phyloP scores from a whole-genome alignment of 2,797 vertebrate genomes.

The Stomatorhinus walkeri region DNA sequence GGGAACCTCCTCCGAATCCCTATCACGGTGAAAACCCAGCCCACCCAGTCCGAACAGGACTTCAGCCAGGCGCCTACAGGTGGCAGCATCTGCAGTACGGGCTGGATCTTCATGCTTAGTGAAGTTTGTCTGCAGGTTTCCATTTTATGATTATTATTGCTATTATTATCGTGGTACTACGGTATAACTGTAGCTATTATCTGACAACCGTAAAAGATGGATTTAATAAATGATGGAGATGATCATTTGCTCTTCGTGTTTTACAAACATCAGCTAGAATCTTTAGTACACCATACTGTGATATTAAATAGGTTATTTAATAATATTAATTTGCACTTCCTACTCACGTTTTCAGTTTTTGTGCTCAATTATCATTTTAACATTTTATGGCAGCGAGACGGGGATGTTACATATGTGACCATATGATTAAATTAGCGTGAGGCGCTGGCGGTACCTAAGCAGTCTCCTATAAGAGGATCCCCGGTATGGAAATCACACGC shows the following conservation, averaged over 20 bases:
- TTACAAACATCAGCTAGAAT: not conserved
- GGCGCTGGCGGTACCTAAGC: not conserved
- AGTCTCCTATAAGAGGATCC: not conserved
- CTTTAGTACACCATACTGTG: not conserved
- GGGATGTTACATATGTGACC: not conserved
- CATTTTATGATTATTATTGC: not conserved
- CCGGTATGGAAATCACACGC: not conserved
- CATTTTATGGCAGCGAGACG: not conserved
- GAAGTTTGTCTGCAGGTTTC: not conserved
- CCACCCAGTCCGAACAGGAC: slow-evolving; percentile 34
- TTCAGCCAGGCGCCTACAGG: slow-evolving; percentile 44
- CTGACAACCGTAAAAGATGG: not conserved
- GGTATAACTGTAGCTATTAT: not conserved
- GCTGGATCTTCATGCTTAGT: slow-evolving; percentile 39
- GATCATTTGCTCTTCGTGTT: not conserved
- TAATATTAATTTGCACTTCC: not conserved
- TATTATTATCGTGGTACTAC: not conserved
- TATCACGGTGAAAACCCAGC: slow-evolving; percentile 22
- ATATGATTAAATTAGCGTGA: not conserved
- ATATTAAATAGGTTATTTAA: not conserved
- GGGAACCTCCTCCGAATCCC: slow-evolving; percentile 8
- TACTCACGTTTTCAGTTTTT: not conserved
- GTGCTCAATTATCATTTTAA: not conserved
- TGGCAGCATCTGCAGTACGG: slow-evolving; percentile 32
- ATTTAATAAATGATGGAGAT: not conserved